These are phyloP conservation scores for Picus viridis DNA, from an alignment of 2,797 vertebrate genomes.

Conservation along the genomic window DNA sequence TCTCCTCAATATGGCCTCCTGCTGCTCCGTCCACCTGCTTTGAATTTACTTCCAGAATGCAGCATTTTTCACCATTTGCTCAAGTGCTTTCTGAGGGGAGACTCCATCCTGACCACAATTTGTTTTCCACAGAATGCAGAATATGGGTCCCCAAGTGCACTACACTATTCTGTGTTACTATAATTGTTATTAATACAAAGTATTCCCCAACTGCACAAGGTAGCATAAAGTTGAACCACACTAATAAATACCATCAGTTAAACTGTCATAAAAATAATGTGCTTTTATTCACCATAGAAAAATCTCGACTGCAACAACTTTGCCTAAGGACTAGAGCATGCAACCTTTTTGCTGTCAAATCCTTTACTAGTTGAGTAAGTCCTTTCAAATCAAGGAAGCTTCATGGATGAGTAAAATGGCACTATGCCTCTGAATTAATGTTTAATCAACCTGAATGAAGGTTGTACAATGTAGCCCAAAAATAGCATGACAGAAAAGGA, in stretches of 20 bases:
- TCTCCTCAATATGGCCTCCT: conserved; percentile 26
- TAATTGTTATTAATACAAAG: conserved; percentile 30
- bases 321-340: neutral
- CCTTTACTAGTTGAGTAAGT: neutral
- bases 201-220: neutral
- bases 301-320: neutral
- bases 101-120: neutral
- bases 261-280: neutral
- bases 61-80: conserved; percentile 15
- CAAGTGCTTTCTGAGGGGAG: neutral
- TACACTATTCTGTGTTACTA: neutral
- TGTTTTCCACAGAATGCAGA: conserved; percentile 6
- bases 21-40: conserved; percentile 43
- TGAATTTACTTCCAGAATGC: conserved; percentile 29
- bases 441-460: neutral
- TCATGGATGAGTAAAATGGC: neutral
- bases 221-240: neutral
- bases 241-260: neutral
- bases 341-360: neutral
- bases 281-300: neutral
- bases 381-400: neutral
- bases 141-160: neutral
- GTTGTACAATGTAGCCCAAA: neutral
- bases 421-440: neutral
- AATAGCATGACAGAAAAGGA: neutral